Evolutionary conservation across 2,797 vertebrate species (phyloP).

Genomic region (Adrianichthys oophorus): DNA sequence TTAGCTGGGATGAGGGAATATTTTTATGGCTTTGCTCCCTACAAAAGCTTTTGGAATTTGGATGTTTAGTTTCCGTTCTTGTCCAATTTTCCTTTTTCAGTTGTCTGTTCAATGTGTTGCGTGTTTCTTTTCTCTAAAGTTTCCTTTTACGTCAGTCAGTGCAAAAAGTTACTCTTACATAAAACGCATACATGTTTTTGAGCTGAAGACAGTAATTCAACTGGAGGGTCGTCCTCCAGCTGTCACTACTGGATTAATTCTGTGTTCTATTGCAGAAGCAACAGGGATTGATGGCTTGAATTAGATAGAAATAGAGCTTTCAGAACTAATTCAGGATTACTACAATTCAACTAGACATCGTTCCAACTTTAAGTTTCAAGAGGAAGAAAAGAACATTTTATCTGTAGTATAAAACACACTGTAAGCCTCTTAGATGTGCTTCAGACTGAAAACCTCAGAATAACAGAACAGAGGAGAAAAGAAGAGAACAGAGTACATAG

Average conservation of each 20-base stretch:
- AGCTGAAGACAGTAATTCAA: conserved; percentile 44
- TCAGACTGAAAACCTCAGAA: conserved; percentile 9
- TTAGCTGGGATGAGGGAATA: conserved; percentile 14
- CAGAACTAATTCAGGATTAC: conserved; percentile 22
- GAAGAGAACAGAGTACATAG: conserved; percentile 13
- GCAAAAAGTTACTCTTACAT: conserved; percentile 26
- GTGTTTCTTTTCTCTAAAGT: conserved; percentile 34
- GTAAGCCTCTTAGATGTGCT: conserved; percentile 7
- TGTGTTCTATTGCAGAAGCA: conserved; percentile 27
- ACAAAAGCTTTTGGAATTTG: conserved; percentile 2
- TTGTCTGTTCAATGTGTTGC: conserved; percentile 23
- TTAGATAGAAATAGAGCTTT: conserved; percentile 35
- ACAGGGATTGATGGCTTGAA: conserved; percentile 28
- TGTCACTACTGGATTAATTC: conserved; percentile 47
- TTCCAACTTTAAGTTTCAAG: conserved; percentile 19
- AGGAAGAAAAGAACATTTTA: conserved; percentile 19
- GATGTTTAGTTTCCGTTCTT: conserved; percentile 4
- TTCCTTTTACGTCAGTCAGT: conserved; percentile 32
- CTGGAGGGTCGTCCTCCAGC: conserved; percentile 46
- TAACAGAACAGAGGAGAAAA: conserved; percentile 25
- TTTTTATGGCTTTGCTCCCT: conserved; percentile 14
- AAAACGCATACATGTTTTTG: conserved; percentile 28
- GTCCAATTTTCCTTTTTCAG: conserved; percentile 19
- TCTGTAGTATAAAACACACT: conserved; percentile 15
- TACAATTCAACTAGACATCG: conserved; percentile 23